These are phyloP conservation scores for Apodemia hepburni DNA, from an alignment of 2,888 invertebrate species.

Conservation along the genomic window DNA sequence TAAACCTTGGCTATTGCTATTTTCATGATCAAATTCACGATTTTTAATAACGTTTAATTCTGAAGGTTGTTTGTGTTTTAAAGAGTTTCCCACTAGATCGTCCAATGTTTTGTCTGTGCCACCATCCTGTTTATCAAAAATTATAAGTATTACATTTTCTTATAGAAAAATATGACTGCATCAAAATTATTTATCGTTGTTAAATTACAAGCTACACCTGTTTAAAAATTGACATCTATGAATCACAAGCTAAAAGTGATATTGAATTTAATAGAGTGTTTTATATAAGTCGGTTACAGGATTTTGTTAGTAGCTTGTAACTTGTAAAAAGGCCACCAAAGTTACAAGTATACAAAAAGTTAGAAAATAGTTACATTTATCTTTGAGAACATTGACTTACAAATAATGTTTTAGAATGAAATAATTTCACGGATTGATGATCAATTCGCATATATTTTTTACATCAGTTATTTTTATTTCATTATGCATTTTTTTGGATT, in stretches of 20 bases:
- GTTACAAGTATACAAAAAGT: no score
- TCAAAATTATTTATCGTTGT: neutral
- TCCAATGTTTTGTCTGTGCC: neutral
- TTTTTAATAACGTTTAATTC: neutral
- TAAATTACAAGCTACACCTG: neutral
- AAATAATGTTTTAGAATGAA: no score
- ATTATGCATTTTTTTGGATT: no score
- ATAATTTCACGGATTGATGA: no score
- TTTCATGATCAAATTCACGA: neutral
- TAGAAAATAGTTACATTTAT: no score
- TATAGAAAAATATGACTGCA: neutral
- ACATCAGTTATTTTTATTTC: no score
- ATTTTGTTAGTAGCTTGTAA: neutral
- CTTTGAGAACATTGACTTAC: no score
- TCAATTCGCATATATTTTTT: no score
- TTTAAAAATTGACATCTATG: neutral
- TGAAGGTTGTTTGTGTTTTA: neutral
- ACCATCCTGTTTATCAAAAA: slow-evolving; percentile 1
- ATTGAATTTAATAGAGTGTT: neutral
- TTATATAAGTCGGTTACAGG: neutral
- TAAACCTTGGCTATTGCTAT: neutral
- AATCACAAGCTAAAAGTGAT: neutral
- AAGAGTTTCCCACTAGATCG: neutral
- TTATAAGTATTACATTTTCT: neutral
- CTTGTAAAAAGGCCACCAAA: neutral